phyloP scores from a whole-genome alignment of 2,888 invertebrate species.

The Campoplex capitator region DNA sequence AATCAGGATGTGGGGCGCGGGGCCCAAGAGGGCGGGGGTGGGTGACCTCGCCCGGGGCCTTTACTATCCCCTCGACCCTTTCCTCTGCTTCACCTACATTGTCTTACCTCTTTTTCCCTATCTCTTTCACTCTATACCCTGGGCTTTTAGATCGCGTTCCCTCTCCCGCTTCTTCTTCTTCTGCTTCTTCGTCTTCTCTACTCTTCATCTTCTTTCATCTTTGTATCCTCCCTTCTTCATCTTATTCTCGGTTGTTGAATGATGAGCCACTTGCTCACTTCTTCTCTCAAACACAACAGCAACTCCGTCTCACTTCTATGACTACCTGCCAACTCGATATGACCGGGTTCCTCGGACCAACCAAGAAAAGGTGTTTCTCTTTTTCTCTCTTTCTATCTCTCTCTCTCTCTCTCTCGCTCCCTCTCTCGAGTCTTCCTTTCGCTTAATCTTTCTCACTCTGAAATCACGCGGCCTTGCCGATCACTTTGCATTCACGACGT shows the following conservation, averaged over 20 bases:
- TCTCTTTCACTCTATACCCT: slow-evolving; percentile 62
- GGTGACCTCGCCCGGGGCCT: slow-evolving; percentile 84
- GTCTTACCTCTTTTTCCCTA: slow-evolving; percentile 61
- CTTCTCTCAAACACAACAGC: slow-evolving; percentile 54
- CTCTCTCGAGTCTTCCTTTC: neutral
- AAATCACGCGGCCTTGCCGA: slow-evolving; percentile 67
- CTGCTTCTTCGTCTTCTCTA: slow-evolving; percentile 44
- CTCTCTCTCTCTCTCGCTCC: no score
- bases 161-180: slow-evolving; percentile 53
- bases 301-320: slow-evolving; percentile 68
- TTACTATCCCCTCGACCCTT: slow-evolving; percentile 76
- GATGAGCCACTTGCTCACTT: slow-evolving; percentile 59
- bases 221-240: slow-evolving; percentile 62
- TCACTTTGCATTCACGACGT: slow-evolving; percentile 71
- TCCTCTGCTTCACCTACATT: slow-evolving; percentile 71
- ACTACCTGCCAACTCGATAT: slow-evolving; percentile 77
- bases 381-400: slow-evolving; percentile 6
- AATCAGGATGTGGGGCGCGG: slow-evolving; percentile 81
- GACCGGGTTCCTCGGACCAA: slow-evolving; percentile 43
- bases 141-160: slow-evolving; percentile 60
- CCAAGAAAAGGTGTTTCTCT: slow-evolving; percentile 17
- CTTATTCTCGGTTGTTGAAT: slow-evolving; percentile 53
- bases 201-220: slow-evolving; percentile 52
- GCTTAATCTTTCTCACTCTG: slow-evolving; percentile 57
- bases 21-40: slow-evolving; percentile 78